A percentile compares a stretch with the other conserved stretches of the same genome.
Evolutionary conservation across 1,140 invertebrate genomes (phyloP).

Genomic region (Drosophila repletoides): DNA sequence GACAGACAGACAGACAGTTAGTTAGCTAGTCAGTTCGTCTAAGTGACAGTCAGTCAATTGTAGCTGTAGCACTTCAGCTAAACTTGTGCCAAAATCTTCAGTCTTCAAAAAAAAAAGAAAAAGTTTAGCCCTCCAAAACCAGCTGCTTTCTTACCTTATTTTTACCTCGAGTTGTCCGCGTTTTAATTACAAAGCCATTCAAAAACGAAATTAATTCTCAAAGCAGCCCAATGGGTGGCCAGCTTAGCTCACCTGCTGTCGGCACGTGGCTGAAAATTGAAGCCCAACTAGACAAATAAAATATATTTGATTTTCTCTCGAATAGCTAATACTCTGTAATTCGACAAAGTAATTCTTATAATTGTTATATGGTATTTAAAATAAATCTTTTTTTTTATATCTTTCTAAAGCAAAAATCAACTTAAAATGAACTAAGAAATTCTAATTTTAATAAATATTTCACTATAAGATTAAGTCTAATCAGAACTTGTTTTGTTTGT

Average conservation of each 20-base stretch:
- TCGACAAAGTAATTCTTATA: background rate
- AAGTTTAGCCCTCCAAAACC: background rate
- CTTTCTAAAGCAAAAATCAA: no score
- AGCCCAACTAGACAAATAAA: conserved; percentile 14
- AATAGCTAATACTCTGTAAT: background rate
- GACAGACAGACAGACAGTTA: conserved; percentile 3
- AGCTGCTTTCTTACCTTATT: background rate
- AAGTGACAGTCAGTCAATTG: conserved; percentile 49
- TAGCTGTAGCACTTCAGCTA: conserved; percentile 31
- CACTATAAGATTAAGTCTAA: no score
- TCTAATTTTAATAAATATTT: no score
- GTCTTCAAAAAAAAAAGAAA: background rate
- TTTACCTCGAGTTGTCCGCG: conserved; percentile 26
- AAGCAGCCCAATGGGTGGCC: conserved; percentile 16
- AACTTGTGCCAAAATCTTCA: conserved; percentile 31
- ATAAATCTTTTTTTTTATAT: background rate
- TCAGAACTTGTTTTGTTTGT: no score
- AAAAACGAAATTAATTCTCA: conserved; percentile 59
- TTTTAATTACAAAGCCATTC: conserved; percentile 69
- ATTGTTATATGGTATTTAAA: no score
- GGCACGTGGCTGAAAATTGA: conserved; percentile 61
- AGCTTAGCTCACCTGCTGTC: conserved; percentile 46
- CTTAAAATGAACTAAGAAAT: no score
- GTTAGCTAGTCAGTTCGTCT: conserved; percentile 26
- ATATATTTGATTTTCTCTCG: background rate